Conservation (phyloP, 2,113 vertebrate species). For the Podiceps cristatus region DNA sequence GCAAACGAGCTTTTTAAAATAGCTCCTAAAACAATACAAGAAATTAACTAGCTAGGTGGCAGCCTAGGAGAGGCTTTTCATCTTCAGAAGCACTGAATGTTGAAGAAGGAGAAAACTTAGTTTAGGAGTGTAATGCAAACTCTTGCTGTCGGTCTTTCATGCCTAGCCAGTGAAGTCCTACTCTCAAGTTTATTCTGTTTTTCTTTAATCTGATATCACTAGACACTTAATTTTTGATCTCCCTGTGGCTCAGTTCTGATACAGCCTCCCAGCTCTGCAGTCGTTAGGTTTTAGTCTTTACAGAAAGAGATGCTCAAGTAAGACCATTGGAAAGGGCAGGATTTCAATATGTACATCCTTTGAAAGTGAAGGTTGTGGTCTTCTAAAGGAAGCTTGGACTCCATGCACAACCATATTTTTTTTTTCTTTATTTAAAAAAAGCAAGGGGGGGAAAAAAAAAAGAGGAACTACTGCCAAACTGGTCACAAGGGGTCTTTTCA, state of each 20-base stretch:
- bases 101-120: background rate
- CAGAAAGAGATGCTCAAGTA: constrained; percentile 25
- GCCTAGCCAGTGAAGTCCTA: background rate
- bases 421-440: background rate
- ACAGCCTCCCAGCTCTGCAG: background rate
- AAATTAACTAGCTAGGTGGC: constrained; percentile 62
- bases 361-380: constrained; percentile 22
- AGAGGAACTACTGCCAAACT: background rate
- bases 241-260: background rate
- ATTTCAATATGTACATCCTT: background rate
- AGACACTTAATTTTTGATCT: background rate
- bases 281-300: constrained; percentile 28
- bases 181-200: background rate
- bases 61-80: constrained; percentile 44
- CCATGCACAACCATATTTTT: background rate
- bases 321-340: background rate
- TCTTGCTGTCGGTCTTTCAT: background rate
- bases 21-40: constrained; percentile 11
- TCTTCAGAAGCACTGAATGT: background rate
- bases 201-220: background rate
- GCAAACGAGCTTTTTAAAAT: constrained; percentile 38
- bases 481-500: background rate
- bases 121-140: background rate
- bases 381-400: constrained; percentile 17
- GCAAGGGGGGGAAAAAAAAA: rapidly evolving